Evolutionary conservation across 2,797 vertebrate species (phyloP).

Genomic region (Anguilla obscura): DNA sequence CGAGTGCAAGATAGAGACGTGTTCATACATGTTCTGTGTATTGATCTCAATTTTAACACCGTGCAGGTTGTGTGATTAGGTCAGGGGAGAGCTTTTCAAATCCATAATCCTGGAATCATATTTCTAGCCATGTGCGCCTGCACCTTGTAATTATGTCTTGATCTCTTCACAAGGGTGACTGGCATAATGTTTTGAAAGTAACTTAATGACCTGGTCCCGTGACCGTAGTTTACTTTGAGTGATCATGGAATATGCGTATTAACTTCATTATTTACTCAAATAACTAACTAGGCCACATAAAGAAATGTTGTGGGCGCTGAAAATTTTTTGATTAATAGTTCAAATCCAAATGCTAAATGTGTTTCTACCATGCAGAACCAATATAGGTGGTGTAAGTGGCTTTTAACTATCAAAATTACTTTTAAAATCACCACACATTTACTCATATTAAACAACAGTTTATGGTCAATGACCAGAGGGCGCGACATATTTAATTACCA

Average conservation of each 20-base stretch:
- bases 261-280: background rate
- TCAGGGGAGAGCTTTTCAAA: background rate
- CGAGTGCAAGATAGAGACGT: no score
- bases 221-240: background rate
- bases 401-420: background rate
- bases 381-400: background rate
- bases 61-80: background rate
- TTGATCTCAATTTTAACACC: background rate
- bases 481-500: background rate
- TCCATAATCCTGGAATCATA: background rate
- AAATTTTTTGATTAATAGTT: background rate
- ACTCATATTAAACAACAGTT: background rate
- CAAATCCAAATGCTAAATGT: background rate
- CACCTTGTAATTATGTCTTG: background rate
- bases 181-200: background rate
- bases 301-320: background rate
- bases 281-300: background rate
- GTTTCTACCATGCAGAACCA: background rate
- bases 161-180: background rate
- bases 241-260: background rate
- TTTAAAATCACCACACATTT: background rate
- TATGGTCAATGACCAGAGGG: background rate
- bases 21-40: background rate
- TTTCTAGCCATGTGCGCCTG: background rate
- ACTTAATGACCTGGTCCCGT: background rate